Percentiles rank a stretch among this genome's conserved stretches.
These are phyloP conservation scores for Halocynthia aurantium DNA, from an alignment of 23 tunicate species.

Conservation along the genomic window DNA sequence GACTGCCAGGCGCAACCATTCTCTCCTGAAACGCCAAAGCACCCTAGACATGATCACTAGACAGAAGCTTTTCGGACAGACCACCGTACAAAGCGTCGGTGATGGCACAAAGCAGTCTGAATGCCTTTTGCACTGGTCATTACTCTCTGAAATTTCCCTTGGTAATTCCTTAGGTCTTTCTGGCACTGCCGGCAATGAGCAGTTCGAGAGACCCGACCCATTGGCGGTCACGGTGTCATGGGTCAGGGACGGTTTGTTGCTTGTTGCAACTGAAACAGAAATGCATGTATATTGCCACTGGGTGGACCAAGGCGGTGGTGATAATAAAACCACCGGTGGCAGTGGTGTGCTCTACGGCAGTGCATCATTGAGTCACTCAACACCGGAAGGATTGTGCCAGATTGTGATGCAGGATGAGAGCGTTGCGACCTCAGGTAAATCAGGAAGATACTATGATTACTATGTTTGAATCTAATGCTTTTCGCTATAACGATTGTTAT, in stretches of 20 bases:
- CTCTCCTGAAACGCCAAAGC: constrained; percentile 36
- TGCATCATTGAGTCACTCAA: constrained; percentile 26
- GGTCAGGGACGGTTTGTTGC: constrained; percentile 79
- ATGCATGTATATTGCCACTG: constrained; percentile 91
- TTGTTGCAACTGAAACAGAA: constrained; percentile 85
- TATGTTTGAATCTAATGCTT: too few relatives aligned
- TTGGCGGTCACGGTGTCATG: constrained; percentile 59
- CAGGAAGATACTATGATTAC: too few relatives aligned
- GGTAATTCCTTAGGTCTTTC: constrained; percentile 23
- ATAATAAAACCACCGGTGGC: neutral
- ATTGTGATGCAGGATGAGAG: constrained; percentile 3
- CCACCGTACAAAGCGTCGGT: neutral
- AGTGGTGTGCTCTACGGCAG: constrained; percentile 24
- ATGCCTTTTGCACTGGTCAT: constrained; percentile 17
- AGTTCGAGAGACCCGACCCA: neutral
- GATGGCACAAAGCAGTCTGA: neutral
- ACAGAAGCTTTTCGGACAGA: constrained; percentile 47
- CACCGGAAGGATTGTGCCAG: constrained; percentile 24
- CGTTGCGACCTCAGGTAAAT: too few relatives aligned
- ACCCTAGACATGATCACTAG: constrained; percentile 71
- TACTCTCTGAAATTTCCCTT: constrained; percentile 21
- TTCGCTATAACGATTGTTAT: too few relatives aligned
- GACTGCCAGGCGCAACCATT: neutral
- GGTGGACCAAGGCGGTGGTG: constrained; percentile 17
- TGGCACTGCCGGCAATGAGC: neutral